phyloP scores from a whole-genome alignment of 2,113 vertebrate genomes.

The Onychostoma macrolepis region DNA sequence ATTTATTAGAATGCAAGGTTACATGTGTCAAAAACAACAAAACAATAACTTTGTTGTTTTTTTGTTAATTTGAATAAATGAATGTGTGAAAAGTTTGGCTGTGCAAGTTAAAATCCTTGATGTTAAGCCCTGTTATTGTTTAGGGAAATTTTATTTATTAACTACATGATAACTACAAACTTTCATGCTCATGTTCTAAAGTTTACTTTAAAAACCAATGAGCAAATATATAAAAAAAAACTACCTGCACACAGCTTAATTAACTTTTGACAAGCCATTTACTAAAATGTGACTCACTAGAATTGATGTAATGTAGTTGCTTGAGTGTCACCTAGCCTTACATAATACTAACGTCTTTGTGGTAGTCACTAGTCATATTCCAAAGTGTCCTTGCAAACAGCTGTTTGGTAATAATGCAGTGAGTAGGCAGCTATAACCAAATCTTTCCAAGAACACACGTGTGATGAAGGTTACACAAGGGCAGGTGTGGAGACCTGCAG shows the following conservation, averaged over 20 bases:
- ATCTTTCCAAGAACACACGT: slow-evolving; percentile 15
- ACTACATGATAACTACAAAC: background rate
- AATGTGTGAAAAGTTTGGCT: no score
- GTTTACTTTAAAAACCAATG: background rate
- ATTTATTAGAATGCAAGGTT: no score
- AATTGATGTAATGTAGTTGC: background rate
- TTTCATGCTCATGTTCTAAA: background rate
- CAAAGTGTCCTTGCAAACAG: slow-evolving; percentile 18
- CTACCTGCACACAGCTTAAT: background rate
- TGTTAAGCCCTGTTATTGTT: no score
- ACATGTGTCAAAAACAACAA: no score
- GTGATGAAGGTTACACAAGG: slow-evolving; percentile 3
- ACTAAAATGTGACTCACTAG: background rate
- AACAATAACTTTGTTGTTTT: no score
- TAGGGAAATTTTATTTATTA: background rate
- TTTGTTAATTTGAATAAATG: no score
- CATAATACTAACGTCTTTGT: slow-evolving; percentile 30
- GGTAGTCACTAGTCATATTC: slow-evolving; percentile 27
- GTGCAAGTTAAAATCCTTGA: no score
- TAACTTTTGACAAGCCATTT: background rate
- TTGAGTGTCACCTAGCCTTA: slow-evolving; percentile 12
- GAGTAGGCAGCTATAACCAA: background rate
- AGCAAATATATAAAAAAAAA: background rate
- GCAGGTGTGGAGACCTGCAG: background rate
- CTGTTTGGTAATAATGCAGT: slow-evolving; percentile 23